A percentile compares a stretch with the other conserved stretches of the same genome.
These are phyloP conservation scores for Rhorus exstirpatorius DNA, from an alignment of 2,888 invertebrate genomes.

Conservation along the genomic window DNA sequence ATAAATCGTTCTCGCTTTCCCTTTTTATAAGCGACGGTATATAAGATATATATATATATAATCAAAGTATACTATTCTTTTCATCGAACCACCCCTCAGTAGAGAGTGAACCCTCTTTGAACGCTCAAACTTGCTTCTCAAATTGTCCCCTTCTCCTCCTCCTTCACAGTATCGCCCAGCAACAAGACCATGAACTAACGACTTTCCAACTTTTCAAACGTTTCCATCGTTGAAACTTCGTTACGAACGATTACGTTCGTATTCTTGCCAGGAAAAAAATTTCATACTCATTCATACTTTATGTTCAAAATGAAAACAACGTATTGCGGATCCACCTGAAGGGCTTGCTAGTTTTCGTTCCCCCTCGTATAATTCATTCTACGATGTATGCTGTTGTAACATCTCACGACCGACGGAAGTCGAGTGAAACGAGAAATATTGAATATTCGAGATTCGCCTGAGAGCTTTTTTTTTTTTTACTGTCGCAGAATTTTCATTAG, in stretches of 20 bases:
- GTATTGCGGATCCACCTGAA: conserved; percentile 1
- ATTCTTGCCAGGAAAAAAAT: conserved; percentile 41
- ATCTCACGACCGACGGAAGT: conserved; percentile 6
- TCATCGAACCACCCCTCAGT: background rate
- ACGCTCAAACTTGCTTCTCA: conserved; percentile 23
- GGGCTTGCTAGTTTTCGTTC: conserved; percentile 16
- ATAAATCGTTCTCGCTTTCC: conserved; percentile 29
- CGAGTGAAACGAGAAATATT: background rate
- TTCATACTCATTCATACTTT: conserved; percentile 19
- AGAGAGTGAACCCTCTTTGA: conserved; percentile 3
- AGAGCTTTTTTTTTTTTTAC: background rate
- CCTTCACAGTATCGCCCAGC: conserved; percentile 23
- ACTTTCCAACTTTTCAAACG: conserved; percentile 75
- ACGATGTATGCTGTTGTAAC: conserved; percentile 6
- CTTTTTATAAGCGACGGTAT: conserved; percentile 21
- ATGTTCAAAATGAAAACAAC: conserved; percentile 42
- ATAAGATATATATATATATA: conserved; percentile 6
- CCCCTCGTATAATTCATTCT: conserved; percentile 15
- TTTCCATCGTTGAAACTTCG: conserved; percentile 70
- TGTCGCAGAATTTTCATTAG: background rate
- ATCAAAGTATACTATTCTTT: background rate
- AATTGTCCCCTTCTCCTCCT: conserved; percentile 21
- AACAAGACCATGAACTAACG: conserved; percentile 70
- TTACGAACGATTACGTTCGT: conserved; percentile 62
- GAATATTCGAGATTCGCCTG: background rate